A percentile compares a stretch with the other conserved stretches of the same genome.
These are phyloP conservation scores for Zaprionus ornatus DNA, from an alignment of 1,140 invertebrate genomes.

Conservation along the genomic window DNA sequence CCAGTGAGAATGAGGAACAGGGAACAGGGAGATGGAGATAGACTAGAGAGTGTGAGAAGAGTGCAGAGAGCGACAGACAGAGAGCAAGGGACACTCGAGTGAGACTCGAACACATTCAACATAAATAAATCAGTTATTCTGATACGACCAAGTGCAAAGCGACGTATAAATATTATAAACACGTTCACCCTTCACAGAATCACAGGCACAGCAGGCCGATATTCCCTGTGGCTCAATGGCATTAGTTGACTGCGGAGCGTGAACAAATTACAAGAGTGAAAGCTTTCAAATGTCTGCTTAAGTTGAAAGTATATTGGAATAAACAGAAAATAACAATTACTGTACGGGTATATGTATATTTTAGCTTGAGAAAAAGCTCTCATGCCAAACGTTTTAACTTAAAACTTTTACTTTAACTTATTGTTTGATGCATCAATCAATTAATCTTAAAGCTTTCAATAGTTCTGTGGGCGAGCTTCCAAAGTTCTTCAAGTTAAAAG, in stretches of 20 bases:
- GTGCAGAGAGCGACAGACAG: neutral
- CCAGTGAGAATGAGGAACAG: neutral
- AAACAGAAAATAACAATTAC: neutral
- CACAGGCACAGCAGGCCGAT: neutral
- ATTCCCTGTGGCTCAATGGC: neutral
- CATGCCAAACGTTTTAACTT: too few species aligned
- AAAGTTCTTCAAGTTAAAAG: too few species aligned
- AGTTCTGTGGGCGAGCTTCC: too few species aligned
- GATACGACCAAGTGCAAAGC: conserved; percentile 37
- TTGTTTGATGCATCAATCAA: too few species aligned
- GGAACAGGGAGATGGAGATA: neutral
- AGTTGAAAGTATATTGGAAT: neutral
- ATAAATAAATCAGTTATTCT: conserved; percentile 47
- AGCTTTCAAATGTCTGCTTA: neutral
- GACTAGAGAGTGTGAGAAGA: neutral
- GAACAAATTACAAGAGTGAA: neutral
- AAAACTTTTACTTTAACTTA: too few species aligned
- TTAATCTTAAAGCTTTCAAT: too few species aligned
- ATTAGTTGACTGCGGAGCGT: neutral
- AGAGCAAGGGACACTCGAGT: neutral
- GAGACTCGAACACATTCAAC: neutral
- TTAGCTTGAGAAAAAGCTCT: too few species aligned
- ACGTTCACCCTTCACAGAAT: neutral
- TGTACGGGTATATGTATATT: too few species aligned
- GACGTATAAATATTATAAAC: conserved; percentile 42